These are phyloP conservation scores for Parauchenoglanis punctatus DNA, from an alignment of 2,797 vertebrate species.

Conservation along the genomic window DNA sequence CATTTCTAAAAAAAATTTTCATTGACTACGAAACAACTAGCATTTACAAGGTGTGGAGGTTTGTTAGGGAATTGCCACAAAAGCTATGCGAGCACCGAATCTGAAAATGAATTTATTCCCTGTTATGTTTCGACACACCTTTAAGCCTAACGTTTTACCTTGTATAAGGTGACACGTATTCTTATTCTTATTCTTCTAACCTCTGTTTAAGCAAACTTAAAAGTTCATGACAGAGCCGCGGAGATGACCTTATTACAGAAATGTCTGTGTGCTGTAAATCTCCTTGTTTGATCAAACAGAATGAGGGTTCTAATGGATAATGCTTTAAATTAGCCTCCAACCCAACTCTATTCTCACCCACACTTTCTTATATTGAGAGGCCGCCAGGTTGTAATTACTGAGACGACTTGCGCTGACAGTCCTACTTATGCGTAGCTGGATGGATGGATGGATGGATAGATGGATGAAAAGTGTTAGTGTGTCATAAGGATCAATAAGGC, in stretches of 20 bases:
- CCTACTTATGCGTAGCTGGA: conserved; percentile 21
- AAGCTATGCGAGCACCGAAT: not conserved
- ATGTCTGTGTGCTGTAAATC: not conserved
- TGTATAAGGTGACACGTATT: not conserved
- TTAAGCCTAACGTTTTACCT: not conserved
- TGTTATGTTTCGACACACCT: not conserved
- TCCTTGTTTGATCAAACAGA: not conserved
- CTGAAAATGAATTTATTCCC: not conserved
- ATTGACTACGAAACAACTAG: not conserved
- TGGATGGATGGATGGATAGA: not conserved
- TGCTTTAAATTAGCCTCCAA: conserved; percentile 29
- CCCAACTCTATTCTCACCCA: conserved; percentile 25
- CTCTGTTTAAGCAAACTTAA: not conserved
- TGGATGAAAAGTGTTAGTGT: not conserved
- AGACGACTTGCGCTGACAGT: conserved; percentile 30
- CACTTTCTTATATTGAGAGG: not conserved
- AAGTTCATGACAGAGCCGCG: not conserved
- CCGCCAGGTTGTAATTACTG: conserved; percentile 42
- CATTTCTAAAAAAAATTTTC: not conserved
- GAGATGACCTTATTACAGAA: not conserved
- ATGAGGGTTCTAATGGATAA: conserved; percentile 18
- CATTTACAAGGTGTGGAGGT: not conserved
- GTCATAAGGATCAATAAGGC: conserved; percentile 20
- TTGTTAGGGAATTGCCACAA: not conserved
- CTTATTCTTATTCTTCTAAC: not conserved